A percentile compares a stretch with the other conserved stretches of the same genome.
Conservation (phyloP, 2,888 invertebrate species). For the Vanessa cardui region DNA sequence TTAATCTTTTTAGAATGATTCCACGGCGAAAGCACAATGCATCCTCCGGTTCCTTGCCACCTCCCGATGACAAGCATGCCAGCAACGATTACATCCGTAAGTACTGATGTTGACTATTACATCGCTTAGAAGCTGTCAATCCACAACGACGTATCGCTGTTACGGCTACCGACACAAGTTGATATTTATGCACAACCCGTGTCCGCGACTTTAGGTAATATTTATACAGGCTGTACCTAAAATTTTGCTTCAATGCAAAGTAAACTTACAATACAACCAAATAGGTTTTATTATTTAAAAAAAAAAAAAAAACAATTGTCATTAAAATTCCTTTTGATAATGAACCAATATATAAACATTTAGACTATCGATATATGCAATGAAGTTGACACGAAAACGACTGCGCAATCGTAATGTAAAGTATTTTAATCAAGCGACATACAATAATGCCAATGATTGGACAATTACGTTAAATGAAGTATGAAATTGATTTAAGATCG, state of each 20-base stretch:
- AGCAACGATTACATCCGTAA: constrained; percentile 78
- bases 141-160: background rate
- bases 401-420: constrained; percentile 29
- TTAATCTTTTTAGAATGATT: constrained; percentile 61
- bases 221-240: no score
- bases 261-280: no score
- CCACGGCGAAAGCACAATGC: constrained; percentile 77
- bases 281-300: no score
- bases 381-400: constrained; percentile 25
- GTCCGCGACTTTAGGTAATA: no score
- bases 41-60: constrained; percentile 74
- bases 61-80: constrained; percentile 76
- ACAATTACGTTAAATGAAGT: constrained; percentile 26
- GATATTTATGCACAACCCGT: no score
- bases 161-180: no score
- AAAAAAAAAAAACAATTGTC: no score
- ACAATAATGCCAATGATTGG: constrained; percentile 31
- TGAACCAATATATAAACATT: background rate
- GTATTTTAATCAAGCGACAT: constrained; percentile 15
- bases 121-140: background rate
- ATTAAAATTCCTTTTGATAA: background rate
- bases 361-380: constrained; percentile 1
- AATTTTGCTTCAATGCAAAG: no score
- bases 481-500: constrained; percentile 31
- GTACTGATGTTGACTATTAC: constrained; percentile 41